Percentiles rank a stretch among this genome's conserved stretches.
phyloP scores from a whole-genome alignment of 2,113 vertebrate genomes.

The Percina caprodes region DNA sequence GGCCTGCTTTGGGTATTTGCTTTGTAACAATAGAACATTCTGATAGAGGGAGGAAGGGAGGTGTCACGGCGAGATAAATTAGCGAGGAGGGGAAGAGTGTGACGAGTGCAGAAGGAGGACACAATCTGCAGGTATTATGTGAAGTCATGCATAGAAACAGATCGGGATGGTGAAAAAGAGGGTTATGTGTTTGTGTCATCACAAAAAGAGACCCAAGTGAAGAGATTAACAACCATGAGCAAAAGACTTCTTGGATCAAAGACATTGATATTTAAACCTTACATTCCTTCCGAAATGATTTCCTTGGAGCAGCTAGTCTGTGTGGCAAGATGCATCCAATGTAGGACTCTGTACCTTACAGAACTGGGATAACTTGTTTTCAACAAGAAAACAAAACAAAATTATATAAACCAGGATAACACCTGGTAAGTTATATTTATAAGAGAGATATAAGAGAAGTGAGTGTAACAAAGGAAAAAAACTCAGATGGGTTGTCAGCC shows the following conservation, averaged over 20 bases:
- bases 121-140: conserved; percentile 41
- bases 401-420: background rate
- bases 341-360: background rate
- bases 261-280: conserved; percentile 49
- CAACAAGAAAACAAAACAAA: background rate
- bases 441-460: conserved; percentile 8
- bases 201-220: background rate
- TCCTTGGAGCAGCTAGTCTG: background rate
- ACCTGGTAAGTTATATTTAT: background rate
- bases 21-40: conserved; percentile 61
- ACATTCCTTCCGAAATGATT: background rate
- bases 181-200: conserved; percentile 27
- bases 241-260: background rate
- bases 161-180: conserved; percentile 14
- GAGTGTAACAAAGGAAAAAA: conserved; percentile 12
- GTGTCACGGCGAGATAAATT: conserved; percentile 55
- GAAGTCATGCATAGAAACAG: conserved; percentile 6
- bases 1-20: conserved; percentile 57
- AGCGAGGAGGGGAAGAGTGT: conserved; percentile 15
- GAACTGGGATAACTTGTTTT: conserved; percentile 13
- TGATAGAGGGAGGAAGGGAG: conserved; percentile 52
- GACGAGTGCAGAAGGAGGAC: conserved; percentile 36
- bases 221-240: background rate
- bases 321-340: background rate
- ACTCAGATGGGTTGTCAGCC: conserved; percentile 30